Percentiles rank a stretch among this genome's conserved stretches.
Conservation (phyloP, 2,888 invertebrate genomes). For the Hemaris fuciformis region DNA sequence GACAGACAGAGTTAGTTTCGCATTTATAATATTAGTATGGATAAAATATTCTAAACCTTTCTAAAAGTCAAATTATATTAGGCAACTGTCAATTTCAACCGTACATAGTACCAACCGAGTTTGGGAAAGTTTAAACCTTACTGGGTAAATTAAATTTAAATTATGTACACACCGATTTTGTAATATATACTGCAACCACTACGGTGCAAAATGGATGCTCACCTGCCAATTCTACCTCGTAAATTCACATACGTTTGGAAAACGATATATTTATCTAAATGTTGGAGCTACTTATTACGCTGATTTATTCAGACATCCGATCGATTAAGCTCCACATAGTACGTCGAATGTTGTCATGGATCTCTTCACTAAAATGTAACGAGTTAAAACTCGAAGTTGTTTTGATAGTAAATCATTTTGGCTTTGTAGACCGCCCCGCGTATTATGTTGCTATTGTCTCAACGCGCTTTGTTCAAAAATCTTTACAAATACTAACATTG, state of each 20-base stretch:
- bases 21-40: too few relatives aligned
- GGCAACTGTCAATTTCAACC: too few relatives aligned
- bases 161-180: not conserved
- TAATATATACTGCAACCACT: not conserved
- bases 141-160: too few relatives aligned
- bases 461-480: not conserved
- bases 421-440: not conserved
- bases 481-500: not conserved
- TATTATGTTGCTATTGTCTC: not conserved
- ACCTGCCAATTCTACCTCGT: not conserved
- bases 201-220: not conserved
- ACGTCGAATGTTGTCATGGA: not conserved
- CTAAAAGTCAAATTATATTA: too few relatives aligned
- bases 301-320: not conserved
- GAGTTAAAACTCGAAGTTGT: not conserved
- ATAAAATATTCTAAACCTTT: too few relatives aligned
- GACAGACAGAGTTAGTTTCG: too few relatives aligned
- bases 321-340: not conserved
- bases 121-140: too few relatives aligned
- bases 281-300: not conserved
- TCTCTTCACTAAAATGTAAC: not conserved
- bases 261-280: not conserved
- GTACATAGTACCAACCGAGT: too few relatives aligned
- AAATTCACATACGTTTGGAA: not conserved
- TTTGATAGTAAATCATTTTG: not conserved